Evolutionary conservation across 2,113 vertebrate species (phyloP), one percentile per base, ranked within the genome.

Genomic region (Pangasianodon gigas): DNA sequence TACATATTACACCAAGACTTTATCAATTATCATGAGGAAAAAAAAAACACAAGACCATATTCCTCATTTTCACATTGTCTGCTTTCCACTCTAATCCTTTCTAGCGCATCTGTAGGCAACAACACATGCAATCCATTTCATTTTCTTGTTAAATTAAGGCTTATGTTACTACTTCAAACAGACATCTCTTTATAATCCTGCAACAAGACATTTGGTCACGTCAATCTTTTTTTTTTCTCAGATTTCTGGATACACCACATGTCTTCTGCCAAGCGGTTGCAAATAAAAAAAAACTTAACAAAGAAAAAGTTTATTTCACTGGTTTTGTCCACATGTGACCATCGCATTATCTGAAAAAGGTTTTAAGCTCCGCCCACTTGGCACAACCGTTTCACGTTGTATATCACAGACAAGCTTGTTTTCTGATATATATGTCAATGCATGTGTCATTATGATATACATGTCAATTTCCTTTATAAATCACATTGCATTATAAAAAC

Each of bases 1-100:
- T 62, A 69, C 85, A 88, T 56, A 80, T 90, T 88, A 84, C 62
- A 32, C 51, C 44, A 37, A 88, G 69, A 89, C 88, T 37, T 88
- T 65, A 88, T 89, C 80, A 91, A 91, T 83, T 87, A 77, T 85
- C 37, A 75, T 10, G 41, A 37, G 37, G 37, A 37, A 37, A 37
- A 37, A 37, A 37, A 37, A 37, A 37, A 37, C 37, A 37, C 37
- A 37, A 37, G 37, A 37, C 37, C 37, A 37, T 1, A 37, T 26
- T 13, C 44, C 44, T 79, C 11, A 13, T 51, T 80, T 16, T 29
- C 46, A 16, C 77, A n/a, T 80, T 32, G 56, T 82, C 60, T 85
- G 65, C 56, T 19, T 41, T 89, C 81, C 48, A 83, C 86, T 90
- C 87, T 4, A n/a, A 32, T 81, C 21, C 10, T 16, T 16, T 52